phyloP scores from a whole-genome alignment of 2,797 vertebrate species.

The Notamacropus eugenii region DNA sequence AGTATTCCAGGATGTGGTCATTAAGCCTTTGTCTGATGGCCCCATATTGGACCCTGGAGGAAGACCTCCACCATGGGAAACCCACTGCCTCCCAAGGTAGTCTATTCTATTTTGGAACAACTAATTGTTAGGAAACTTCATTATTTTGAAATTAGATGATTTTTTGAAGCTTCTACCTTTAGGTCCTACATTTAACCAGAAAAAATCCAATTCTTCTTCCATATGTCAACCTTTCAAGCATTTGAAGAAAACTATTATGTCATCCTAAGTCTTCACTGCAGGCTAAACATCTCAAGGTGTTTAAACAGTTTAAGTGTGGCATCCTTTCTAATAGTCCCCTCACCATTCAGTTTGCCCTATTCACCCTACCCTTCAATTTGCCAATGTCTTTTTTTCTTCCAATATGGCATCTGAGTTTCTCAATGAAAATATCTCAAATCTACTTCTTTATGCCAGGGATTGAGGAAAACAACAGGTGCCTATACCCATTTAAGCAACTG shows the following conservation, averaged over 20 bases:
- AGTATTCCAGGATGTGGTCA: not conserved
- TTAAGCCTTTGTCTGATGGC: not conserved
- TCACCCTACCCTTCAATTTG: not conserved
- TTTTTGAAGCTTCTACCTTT: not conserved
- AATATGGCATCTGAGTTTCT: not conserved
- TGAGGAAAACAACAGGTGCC: fast-evolving
- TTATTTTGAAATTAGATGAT: not conserved
- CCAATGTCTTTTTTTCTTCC: not conserved
- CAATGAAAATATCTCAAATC: not conserved
- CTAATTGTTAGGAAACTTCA: not conserved
- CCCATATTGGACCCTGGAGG: not conserved
- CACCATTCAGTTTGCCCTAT: not conserved
- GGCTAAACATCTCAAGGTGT: not conserved
- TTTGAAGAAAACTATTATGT: not conserved
- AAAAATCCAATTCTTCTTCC: not conserved
- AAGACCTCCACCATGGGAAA: not conserved
- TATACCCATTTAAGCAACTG: not conserved
- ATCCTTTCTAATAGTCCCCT: not conserved
- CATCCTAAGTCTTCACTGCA: not conserved
- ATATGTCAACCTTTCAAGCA: not conserved
- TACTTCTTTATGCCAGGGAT: not conserved
- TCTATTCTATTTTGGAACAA: not conserved
- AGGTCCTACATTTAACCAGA: not conserved
- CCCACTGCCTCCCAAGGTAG: not conserved
- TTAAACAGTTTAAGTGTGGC: not conserved